Conservation (phyloP, 2,113 vertebrate species). For the Pachycephala philippinensis region DNA sequence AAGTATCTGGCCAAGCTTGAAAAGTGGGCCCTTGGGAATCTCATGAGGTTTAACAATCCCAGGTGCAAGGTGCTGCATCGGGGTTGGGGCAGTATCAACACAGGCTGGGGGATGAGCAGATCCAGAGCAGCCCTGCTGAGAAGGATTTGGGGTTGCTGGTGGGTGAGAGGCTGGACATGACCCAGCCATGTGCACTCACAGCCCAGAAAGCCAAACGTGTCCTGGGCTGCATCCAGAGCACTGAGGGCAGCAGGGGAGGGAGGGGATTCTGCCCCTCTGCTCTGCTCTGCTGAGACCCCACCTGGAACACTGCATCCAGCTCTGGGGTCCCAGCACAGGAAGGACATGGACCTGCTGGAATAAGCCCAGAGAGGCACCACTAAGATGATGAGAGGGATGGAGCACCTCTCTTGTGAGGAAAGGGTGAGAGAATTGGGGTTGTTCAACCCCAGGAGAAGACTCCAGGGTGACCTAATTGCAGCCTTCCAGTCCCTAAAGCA, state of each 20-base stretch:
- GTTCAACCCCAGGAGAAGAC: not conserved
- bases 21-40: not conserved
- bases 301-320: accelerated
- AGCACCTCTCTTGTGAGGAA: not conserved
- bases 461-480: not conserved
- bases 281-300: not conserved
- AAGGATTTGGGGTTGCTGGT: accelerated
- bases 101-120: not conserved
- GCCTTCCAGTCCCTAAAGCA: not conserved
- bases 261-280: not conserved
- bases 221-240: not conserved
- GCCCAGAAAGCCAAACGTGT: not conserved
- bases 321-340: not conserved
- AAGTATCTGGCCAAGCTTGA: not conserved
- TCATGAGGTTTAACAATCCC: not conserved
- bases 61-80: not conserved
- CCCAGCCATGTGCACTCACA: not conserved
- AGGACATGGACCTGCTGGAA: not conserved
- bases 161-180: not conserved
- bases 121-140: not conserved
- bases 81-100: no score
- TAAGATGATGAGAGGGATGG: not conserved
- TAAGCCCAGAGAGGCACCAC: accelerated
- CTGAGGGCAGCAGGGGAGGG: accelerated
- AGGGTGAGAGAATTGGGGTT: not conserved